Base-by-base conservation (phyloP, 2,888 invertebrate species). In the Torymus tubicola region DNA sequence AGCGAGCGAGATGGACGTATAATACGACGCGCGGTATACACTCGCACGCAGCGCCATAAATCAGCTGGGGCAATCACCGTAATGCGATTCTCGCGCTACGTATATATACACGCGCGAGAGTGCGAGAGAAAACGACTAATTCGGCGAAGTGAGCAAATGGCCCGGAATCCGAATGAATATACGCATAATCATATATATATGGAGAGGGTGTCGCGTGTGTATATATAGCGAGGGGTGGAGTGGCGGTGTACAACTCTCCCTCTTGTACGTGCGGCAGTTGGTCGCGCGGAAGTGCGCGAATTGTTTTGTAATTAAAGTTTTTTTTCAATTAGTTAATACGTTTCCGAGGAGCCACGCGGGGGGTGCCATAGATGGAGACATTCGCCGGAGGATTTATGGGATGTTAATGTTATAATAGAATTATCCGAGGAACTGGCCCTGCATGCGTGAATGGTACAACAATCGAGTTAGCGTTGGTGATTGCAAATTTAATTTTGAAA, bases 81-180 rank as follows among this genome's bases (percentile, higher is more conserved):
- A 81, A 81, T 74, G 81, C 77, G 70, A 81, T 81, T 78, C 73
- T 68, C 81, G 76, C 80, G 73, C 73, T 64, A 63, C 21, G 21
- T 21, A 21, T 21, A 21, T 21, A 21, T 21, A 21, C 2, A 21
- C 21, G 21, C 21, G 21, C 21, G 21, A 21, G 21, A 21, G 21
- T 21, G 21, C 21, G 21, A 21, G 21, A 21, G 21, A 53, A 77
- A 8, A 1, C 42, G 42, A 42, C 77, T 81, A 81, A 81, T 81
- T 81, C 77, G 70, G 69, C 77, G 64, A 68, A 77, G 77, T 73
- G 77, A 68, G 72, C 76, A 70, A 78, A 81, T 78, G 64, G 67
- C 67, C 53, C 18, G 82, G 81, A 68, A 52, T 61, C 50, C 14
- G 21, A 58, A 75, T 70, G 69, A 69, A 80, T 70, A 31, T 31